Conservation (phyloP, 2,888 invertebrate species). For the Alloscopus bannaensis region DNA sequence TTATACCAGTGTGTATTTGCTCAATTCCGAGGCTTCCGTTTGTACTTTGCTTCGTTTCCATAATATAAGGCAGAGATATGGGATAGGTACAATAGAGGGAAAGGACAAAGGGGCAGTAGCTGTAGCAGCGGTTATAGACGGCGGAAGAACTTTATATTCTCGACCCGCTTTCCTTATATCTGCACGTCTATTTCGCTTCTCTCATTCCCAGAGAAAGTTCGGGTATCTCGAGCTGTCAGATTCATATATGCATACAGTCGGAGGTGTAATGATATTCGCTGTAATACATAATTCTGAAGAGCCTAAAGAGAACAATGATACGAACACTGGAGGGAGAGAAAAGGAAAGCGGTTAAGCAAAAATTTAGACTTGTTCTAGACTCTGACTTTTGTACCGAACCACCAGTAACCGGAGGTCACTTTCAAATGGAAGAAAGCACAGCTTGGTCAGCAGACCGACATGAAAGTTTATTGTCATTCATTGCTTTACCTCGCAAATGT, state of each 20-base stretch:
- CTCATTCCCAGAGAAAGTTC: slow-evolving; percentile 12
- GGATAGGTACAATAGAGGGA: not conserved
- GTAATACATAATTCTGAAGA: not conserved
- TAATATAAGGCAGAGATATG: slow-evolving; percentile 9
- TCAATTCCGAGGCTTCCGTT: not conserved
- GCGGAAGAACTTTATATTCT: slow-evolving; percentile 50
- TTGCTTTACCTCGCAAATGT: no score
- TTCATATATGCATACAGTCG: slow-evolving; percentile 22
- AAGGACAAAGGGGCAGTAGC: not conserved
- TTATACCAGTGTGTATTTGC: slow-evolving; percentile 4
- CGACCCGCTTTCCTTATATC: slow-evolving; percentile 10
- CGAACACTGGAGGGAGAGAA: slow-evolving; percentile 15
- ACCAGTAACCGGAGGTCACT: no score
- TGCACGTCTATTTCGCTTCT: slow-evolving; percentile 21
- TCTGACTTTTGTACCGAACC: no score
- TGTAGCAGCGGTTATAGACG: no score
- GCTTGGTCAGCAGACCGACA: no score
- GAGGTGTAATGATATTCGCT: slow-evolving; percentile 10
- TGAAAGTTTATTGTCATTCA: no score
- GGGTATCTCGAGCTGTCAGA: slow-evolving; percentile 45
- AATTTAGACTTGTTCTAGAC: no score
- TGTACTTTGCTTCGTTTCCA: slow-evolving; percentile 1
- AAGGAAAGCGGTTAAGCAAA: not conserved
- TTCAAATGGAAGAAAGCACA: no score
- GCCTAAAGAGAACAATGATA: not conserved